Base-by-base conservation (phyloP, 2,113 vertebrate genomes). In the Rhinoderma darwinii region DNA sequence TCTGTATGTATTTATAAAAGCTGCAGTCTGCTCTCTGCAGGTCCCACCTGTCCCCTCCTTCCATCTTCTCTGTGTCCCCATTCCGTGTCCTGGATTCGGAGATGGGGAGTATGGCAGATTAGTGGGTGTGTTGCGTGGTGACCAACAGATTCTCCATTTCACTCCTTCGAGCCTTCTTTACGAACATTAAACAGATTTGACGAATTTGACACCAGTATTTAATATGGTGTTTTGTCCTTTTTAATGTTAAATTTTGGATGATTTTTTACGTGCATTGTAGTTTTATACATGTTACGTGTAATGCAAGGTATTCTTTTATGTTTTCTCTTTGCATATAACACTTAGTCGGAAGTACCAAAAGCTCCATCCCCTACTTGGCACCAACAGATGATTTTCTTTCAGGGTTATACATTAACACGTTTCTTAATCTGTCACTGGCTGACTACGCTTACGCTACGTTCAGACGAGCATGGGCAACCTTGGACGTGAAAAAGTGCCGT, bases 1-100 rank as follows among this genome's bases (percentile, higher is more conserved):
- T 94, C 95, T 96, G 94, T 96, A 96, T 96, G 95, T 95, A 95
- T 95, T 95, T 96, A 94, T 96, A 94, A 94, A 92, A 93, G 93
- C 93, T 88, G 91, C 93, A 93, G 92, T 95, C 94, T 94, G 94
- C 93, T 93, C 83, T 89, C 90, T 91, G 89, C 91, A 90, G 92
- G 90, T 72, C 92, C 93, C 92, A 92, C 93, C 91, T 94, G 93
- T 90, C 92, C 89, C 89, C 90, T 89, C 91, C 88, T 89, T 83
- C 82, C 91, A 90, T 92, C 90, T 93, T 94, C 91, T 92, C 93
- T 92, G 91, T 41, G 51, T 30, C 79, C 86, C 79, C 68, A 41
- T 73, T 87, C 32, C 44, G 68, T 87, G 86, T 37, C 86, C 86
- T 87, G 86, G 86, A 75, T 87, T 87, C 35, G 18, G 78, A 30